These are phyloP conservation scores for Caprella mutica DNA, from an alignment of 2,888 invertebrate species.

Conservation along the genomic window DNA sequence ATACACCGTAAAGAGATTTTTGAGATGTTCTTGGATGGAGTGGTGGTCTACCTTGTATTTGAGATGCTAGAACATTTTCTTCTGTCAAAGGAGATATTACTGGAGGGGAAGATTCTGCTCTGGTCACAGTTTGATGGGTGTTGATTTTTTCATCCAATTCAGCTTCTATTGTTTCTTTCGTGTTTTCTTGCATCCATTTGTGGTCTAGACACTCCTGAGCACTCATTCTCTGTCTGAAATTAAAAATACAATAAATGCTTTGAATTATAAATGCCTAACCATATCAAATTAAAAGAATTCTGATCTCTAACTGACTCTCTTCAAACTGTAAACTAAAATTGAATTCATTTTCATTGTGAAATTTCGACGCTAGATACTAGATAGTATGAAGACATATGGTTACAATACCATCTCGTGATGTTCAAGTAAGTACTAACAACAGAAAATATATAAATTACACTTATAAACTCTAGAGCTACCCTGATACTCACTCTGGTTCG, in stretches of 20 bases:
- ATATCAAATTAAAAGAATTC: no score
- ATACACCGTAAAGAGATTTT: slow-evolving; percentile 11
- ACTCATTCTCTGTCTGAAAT: slow-evolving; percentile 29
- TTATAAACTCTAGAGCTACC: no score
- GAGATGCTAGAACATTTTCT: slow-evolving; percentile 12
- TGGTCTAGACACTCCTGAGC: slow-evolving; percentile 28
- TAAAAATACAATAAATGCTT: neutral
- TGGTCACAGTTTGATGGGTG: neutral
- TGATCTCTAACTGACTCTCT: no score
- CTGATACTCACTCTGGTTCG: slow-evolving; percentile 49
- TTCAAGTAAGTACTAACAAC: no score
- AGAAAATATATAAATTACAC: no score
- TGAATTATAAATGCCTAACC: no score
- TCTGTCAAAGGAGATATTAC: neutral
- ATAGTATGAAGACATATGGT: no score
- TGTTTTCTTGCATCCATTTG: slow-evolving; percentile 27
- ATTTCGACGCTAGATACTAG: no score
- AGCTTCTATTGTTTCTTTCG: slow-evolving; percentile 14
- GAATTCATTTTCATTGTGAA: no score
- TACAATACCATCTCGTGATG: no score
- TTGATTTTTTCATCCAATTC: slow-evolving; percentile 11
- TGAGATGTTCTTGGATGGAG: slow-evolving; percentile 28
- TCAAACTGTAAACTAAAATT: no score
- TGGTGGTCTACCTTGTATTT: slow-evolving; percentile 25
- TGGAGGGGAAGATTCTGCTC: neutral